These are phyloP conservation scores for Lampris incognitus DNA, from an alignment of 2,113 vertebrate genomes.

Conservation along the genomic window DNA sequence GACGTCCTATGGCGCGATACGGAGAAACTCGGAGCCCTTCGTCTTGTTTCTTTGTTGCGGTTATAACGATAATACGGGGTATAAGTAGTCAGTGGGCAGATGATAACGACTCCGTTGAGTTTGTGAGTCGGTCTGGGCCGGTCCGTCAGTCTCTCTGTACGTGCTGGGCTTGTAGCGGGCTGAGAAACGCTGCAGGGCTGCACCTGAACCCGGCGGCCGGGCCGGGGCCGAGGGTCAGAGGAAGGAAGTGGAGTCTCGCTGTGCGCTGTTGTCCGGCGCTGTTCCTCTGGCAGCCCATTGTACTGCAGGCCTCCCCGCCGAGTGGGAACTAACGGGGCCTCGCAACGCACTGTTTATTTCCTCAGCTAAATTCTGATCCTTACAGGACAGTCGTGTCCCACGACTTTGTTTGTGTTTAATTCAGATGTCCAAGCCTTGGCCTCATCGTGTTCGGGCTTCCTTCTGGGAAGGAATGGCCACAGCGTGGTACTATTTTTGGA, in stretches of 20 bases:
- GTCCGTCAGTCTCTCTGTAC: conserved; percentile 19
- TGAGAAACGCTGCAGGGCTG: conserved; percentile 63
- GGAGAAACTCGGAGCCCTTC: too few relatives aligned
- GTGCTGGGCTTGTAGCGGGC: conserved; percentile 46
- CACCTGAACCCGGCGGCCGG: conserved; percentile 69
- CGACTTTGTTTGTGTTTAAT: background rate
- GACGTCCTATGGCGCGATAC: too few relatives aligned
- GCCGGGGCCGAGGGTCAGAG: conserved; percentile 65
- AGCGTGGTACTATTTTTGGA: background rate
- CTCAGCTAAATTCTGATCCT: conserved; percentile 25
- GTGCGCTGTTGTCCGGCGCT: conserved; percentile 74
- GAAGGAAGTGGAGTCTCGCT: conserved; percentile 82
- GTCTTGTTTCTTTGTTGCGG: too few relatives aligned
- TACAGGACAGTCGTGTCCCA: background rate
- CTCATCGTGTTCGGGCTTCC: background rate
- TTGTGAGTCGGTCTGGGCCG: conserved; percentile 35
- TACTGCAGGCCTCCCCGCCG: conserved; percentile 65
- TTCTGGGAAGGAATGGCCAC: too few relatives aligned
- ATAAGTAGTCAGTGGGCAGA: conserved; percentile 21
- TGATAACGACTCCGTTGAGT: conserved; percentile 42
- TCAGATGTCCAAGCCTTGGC: background rate
- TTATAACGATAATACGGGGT: too few relatives aligned
- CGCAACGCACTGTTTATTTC: conserved; percentile 51
- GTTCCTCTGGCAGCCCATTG: conserved; percentile 77
- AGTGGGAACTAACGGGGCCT: conserved; percentile 73